Evolutionary conservation across 30 jellyfish, hydroid and myxozoan genomes (phyloP), one percentile per base, ranked within the genome.

Genomic region (Haliclystus octoradiatus): DNA sequence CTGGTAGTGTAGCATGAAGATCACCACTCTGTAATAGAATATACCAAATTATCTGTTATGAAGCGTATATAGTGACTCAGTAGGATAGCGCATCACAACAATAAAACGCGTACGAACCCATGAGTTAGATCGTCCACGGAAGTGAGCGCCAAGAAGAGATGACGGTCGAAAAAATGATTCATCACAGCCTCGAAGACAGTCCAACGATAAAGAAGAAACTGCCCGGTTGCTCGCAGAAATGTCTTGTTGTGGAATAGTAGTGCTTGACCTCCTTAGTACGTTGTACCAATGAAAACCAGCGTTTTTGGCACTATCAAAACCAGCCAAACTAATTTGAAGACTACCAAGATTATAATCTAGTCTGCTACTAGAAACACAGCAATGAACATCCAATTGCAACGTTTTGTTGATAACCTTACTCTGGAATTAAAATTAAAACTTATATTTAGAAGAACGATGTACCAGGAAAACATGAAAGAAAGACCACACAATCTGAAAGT

Each of bases 201-300:
- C 86, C 19, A 68, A 32, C 0, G 71, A 76, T 26, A 40, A 76
- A 32, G 82, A 46, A 50, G 86, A 72, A 57, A 82, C 50, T 47
- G 92, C 83, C 22, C 96, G 83, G 25, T 66, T 80, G 28, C 85
- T 22, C 49, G 72, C 25, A 50, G 25, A 35, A 30, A n/a, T n/a
- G n/a, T n/a, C n/a, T n/a, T n/a, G n/a, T n/a, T n/a, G n/a, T n/a
- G n/a, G n/a, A n/a, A n/a, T n/a, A n/a, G n/a, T n/a, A n/a, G n/a
- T n/a, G n/a, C n/a, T n/a, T n/a, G 86, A 75, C 12, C 81, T 23
- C 26, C 86, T 79, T 31, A 87, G 92, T 62, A 87, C 68, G 9
- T 76, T 79, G 73, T 79, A 87, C 97, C 97, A 87, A 64, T 82
- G 78, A 79, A 80, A 72, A 3, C 93, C 92, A 26, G 85, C 84